Evolutionary conservation across 2,888 invertebrate genomes (phyloP), one percentile per base, ranked within the genome.

Genomic region (Xestia xanthographa): DNA sequence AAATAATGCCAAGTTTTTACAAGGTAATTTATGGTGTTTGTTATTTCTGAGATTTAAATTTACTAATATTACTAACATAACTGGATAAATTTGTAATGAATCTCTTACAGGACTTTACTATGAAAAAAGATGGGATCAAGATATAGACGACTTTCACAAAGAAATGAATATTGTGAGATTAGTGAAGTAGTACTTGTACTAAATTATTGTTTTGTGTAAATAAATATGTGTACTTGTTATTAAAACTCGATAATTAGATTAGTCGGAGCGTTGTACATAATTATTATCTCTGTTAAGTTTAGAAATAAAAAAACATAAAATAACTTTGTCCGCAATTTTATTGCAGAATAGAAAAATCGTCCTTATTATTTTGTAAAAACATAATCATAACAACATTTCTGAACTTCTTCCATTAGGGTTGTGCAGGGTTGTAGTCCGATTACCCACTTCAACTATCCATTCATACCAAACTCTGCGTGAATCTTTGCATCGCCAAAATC

Each of bases 401-500:
- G 96, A 94, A 89, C 95, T 95, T 63, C 92, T 90, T 45, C 96
- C 96, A 83, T 95, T 94, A 17, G 91, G 82, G 80, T 96, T 96
- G 82, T 96, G 96, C 58, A 96, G 81, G 12, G 92, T 90, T 53
- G 95, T 94, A 22, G 92, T 90, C 5, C 87, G 90, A 43, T 92
- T 92, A 17, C 94, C 95, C 5, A 94, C 95, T 89, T 94, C 92
- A 2, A 94, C 97, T 87, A 98, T 97, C 99, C 99, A 99, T 93
- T 99, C 99, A 91, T 99, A 99, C 99, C 99, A 99, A 17, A 99
- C 99, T 92, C 98, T 98, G 82, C 98, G 98, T 5, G 97, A 92
- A 82, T 97, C 98, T 72, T 98, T 97, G 82, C 98, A 97, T 48
- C 99, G 97, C 99, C 99, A 99, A 91, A 99, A 99, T 83, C 98